Evolutionary conservation across 2,797 vertebrate species (phyloP).

Genomic region (Steatocranus sp.): DNA sequence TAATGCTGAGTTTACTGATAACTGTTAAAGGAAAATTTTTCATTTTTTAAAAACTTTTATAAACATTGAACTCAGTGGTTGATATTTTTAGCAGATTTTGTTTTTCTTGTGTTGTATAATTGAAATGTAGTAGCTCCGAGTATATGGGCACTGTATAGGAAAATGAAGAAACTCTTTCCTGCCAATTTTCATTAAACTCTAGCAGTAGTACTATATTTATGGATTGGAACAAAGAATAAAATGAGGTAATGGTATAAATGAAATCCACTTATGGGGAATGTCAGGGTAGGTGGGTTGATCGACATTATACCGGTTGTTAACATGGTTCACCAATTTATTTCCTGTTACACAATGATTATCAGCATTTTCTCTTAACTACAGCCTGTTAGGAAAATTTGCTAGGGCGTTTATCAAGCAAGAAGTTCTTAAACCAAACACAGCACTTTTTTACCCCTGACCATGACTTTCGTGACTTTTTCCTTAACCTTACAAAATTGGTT

Average conservation of each 20-base stretch:
- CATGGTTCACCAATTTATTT: neutral
- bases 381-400: neutral
- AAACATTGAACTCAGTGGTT: neutral
- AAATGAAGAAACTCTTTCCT: neutral
- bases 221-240: neutral
- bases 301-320: neutral
- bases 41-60: neutral
- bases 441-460: neutral
- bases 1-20: neutral
- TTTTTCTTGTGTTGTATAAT: neutral
- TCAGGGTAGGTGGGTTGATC: neutral
- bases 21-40: neutral
- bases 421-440: neutral
- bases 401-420: neutral
- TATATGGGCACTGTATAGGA: neutral
- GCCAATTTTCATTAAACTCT: neutral
- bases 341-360: neutral
- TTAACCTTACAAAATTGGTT: neutral
- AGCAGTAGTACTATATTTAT: neutral
- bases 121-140: neutral
- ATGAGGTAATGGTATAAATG: neutral
- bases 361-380: neutral
- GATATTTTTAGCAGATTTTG: neutral
- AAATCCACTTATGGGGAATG: neutral
- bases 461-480: neutral